phyloP scores from a whole-genome alignment of 2,113 vertebrate genomes.

The Megaleporinus macrocephalus region DNA sequence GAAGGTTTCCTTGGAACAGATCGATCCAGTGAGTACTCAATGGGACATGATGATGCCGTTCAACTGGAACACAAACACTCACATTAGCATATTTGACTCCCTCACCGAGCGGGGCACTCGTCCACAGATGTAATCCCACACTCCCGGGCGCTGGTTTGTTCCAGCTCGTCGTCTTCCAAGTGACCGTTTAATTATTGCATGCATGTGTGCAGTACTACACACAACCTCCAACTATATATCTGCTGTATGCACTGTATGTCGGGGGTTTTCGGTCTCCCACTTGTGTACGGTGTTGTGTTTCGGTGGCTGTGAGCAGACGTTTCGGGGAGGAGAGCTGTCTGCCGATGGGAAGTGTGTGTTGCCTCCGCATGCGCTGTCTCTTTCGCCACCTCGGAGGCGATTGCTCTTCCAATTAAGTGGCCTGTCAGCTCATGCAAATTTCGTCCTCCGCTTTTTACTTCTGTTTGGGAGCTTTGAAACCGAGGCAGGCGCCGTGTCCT shows the following conservation, averaged over 20 bases:
- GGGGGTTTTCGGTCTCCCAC: no score
- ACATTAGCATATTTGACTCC: not conserved
- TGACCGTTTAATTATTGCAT: not conserved
- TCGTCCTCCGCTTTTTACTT: conserved; percentile 54
- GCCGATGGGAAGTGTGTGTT: conserved; percentile 3
- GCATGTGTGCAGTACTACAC: not conserved
- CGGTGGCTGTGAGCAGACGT: conserved; percentile 4
- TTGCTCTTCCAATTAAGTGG: conserved; percentile 52
- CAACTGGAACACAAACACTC: not conserved
- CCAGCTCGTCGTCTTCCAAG: not conserved
- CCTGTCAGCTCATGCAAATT: conserved; percentile 54
- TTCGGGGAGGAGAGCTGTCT: conserved; percentile 1
- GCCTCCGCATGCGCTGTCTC: not conserved
- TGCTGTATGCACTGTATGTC: no score
- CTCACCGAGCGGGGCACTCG: not conserved
- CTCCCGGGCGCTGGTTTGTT: not conserved
- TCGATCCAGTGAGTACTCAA: conserved; percentile 86
- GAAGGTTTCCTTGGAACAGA: conserved; percentile 93
- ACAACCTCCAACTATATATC: not conserved
- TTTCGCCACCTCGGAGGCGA: conserved; percentile 21
- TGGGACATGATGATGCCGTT: not conserved
- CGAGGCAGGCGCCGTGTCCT: not conserved
- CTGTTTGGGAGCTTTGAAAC: conserved; percentile 27
- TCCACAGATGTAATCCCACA: not conserved
- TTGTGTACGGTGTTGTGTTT: no score